Conservation (phyloP, 2,797 vertebrate species). For the Typhlichthys eigenmanni region DNA sequence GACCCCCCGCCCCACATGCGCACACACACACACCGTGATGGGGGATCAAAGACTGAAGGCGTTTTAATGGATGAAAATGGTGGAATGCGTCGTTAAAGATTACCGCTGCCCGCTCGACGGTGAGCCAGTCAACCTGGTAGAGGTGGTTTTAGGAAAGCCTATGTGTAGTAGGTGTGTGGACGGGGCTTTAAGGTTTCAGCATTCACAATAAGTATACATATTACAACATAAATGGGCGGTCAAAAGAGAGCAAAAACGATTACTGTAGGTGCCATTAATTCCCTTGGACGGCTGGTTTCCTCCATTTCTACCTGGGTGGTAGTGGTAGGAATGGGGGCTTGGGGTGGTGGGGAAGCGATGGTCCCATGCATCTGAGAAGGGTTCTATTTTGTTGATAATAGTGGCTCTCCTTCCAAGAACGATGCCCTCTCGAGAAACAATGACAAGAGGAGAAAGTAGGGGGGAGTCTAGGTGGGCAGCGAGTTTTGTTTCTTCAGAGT, state of each 20-base stretch:
- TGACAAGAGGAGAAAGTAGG: not conserved
- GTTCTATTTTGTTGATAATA: not conserved
- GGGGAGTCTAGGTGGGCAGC: slow-evolving; percentile 8
- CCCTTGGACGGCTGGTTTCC: too few species aligned
- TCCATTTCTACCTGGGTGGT: too few species aligned
- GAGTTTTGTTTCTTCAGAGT: slow-evolving; percentile 15
- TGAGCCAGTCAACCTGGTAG: slow-evolving; percentile 28
- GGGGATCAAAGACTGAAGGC: too few species aligned
- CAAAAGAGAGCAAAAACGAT: too few species aligned
- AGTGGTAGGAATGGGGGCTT: too few species aligned
- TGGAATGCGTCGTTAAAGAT: slow-evolving; percentile 38
- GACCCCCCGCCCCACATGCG: too few species aligned
- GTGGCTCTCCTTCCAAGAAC: not conserved
- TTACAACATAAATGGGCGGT: too few species aligned
- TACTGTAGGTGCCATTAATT: too few species aligned
- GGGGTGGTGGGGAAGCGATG: slow-evolving; percentile 15
- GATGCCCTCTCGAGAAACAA: slow-evolving; percentile 14
- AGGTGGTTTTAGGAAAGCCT: not conserved
- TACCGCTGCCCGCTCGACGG: slow-evolving; percentile 35
- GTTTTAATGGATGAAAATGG: slow-evolving; percentile 20
- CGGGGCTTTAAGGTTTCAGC: too few species aligned
- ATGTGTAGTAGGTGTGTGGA: not conserved
- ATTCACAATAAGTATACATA: too few species aligned
- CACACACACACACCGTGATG: too few species aligned
- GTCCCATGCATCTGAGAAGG: not conserved